Base-by-base conservation (phyloP, 2,113 vertebrate species). In the Corydoras maculifer region DNA sequence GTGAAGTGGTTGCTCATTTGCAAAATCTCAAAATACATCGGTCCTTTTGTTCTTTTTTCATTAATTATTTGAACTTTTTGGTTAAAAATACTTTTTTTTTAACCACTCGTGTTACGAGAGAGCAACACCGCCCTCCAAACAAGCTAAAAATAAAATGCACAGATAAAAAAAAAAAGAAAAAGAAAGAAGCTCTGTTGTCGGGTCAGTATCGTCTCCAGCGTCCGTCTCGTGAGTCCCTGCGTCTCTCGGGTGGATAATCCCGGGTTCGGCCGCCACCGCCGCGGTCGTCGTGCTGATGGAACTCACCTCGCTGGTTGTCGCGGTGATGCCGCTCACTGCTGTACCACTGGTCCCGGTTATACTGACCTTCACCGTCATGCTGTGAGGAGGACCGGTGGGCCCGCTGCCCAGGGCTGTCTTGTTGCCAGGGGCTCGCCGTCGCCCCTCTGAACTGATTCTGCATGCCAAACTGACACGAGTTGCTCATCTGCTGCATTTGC, bases 171-270 rank as follows among this genome's bases (percentile, higher is more conserved):
- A 43, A 43, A 43, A 43, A 43, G 35, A 43, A 43, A 43, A 43
- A 43, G 35, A 43, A 43, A 43, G 35, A 43, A 32, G 14, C 18
- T 25, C 18, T 32, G 60, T 10, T 10, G 29, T 30, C 10, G 2
- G 7, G 55, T 87, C 71, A 89, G 78, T 88, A 90, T 55, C 81
- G 85, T 54, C 86, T 90, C 92, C 93, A 92, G 55, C 83, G 88
- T 49, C 83, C 79, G 18, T 78, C 76, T 63, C 68, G 58, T 8
- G 72, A 62, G 48, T 91, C 89, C 25, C 88, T 74, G 30, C 85
- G 83, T 65, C 77, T 78, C 2, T 90, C 86, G 0, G 75, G 72
- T 0, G 74, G 62, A 0, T 90, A 83, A 55, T 90, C 88, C 3
- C 90, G 82, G 82, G 86, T 87, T 75, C 91, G 91, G 80, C 82